Percentiles rank a stretch among this genome's conserved stretches.
Evolutionary conservation across 2,797 vertebrate species (phyloP).

Genomic region (Siniperca obscura): DNA sequence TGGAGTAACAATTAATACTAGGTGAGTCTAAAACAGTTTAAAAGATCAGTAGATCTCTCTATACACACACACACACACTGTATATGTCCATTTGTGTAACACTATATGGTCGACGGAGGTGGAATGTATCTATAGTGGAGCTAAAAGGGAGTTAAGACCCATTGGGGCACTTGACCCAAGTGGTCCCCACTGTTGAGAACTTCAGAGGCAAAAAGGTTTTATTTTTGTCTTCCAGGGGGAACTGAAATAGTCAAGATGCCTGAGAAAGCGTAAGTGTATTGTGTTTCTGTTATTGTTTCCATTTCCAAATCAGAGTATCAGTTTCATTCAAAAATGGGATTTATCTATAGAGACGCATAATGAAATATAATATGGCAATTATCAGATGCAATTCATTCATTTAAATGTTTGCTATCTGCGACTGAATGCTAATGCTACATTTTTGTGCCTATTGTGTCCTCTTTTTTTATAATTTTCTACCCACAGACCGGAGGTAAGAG

Average conservation of each 20-base stretch:
- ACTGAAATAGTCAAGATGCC: conserved; percentile 81
- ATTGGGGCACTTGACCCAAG: conserved; percentile 38
- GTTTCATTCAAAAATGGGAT: conserved; percentile 26
- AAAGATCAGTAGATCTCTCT: neutral
- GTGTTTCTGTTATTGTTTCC: conserved; percentile 63
- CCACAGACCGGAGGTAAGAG: conserved; percentile 83
- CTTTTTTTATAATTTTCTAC: conserved; percentile 1
- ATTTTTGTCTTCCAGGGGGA: conserved; percentile 83
- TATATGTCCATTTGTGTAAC: conserved; percentile 32
- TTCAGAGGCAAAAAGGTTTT: conserved; percentile 72
- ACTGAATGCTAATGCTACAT: conserved; percentile 1
- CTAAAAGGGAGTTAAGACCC: conserved; percentile 57
- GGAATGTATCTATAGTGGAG: conserved; percentile 29
- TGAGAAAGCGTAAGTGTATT: conserved; percentile 82
- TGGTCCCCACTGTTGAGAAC: conserved; percentile 50
- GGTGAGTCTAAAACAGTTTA: neutral
- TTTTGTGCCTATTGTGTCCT: neutral
- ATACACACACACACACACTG: neutral
- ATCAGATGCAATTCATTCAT: neutral
- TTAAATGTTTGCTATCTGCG: neutral
- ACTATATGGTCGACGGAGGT: neutral
- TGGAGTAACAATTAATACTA: neutral
- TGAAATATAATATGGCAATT: neutral
- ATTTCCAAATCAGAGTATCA: conserved; percentile 40
- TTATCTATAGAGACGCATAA: conserved; percentile 40